Evolutionary conservation across 2,113 vertebrate species (phyloP), one percentile per base, ranked within the genome.

Genomic region (Alaudala cheleensis): DNA sequence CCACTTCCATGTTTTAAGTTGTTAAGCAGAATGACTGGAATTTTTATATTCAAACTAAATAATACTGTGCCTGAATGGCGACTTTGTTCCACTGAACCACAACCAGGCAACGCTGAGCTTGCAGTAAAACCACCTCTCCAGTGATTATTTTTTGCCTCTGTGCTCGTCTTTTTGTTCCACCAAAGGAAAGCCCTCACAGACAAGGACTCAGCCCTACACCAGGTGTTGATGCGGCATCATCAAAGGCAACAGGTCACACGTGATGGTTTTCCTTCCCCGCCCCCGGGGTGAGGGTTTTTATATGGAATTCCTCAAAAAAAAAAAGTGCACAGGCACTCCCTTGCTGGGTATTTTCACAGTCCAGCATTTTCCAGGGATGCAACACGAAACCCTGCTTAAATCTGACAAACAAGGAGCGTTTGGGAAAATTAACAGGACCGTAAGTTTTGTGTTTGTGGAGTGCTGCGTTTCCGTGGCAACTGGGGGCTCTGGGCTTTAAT

Each of bases 401-500:
- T 33, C 44, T 50, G 58, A 88, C 3, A 1, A 91, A 65, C 10
- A 69, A 81, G 45, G 28, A 92, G 51, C 4, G 0, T 84, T 87
- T 56, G 83, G 93, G 40, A 81, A 79, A 95, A 91, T 28, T 37
- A 95, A 54, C 2, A 64, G 51, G 79, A 51, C n/a, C 0, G 3
- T 50, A 92, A 95, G 79, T 88, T 93, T 9, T 5, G 40, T 93
- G 79, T 84, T 96, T 94, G 94, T 64, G 76, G 79, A 93, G 83
- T 58, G 92, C 89, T 89, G 86, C 0, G 88, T 97, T 97, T 95
- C 96, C 79, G 3, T 92, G 84, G 96, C 78, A 96, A 97, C 93
- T 0, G 22, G n/a, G 62, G 82, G 51, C 65, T 84, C 23, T 2
- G 6, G 81, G 70, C 92, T 95, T 93, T 96, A 95, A 96, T 97